Percentiles rank a stretch among this genome's conserved stretches.
These are phyloP conservation scores for Iguana delicatissima DNA, from an alignment of 2,797 vertebrate species.

Conservation along the genomic window DNA sequence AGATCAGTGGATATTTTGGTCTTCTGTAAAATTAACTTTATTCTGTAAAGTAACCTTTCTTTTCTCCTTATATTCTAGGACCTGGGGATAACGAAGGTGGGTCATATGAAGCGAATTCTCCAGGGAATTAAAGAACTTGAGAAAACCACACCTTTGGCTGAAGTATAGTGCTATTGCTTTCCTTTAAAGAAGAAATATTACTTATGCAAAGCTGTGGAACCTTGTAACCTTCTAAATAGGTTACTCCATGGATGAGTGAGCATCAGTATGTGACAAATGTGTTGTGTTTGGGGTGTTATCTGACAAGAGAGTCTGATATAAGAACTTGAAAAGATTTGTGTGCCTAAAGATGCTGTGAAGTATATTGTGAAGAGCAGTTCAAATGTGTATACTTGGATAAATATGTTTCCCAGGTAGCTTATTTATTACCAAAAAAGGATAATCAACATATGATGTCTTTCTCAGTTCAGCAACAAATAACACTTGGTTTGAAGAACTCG, in stretches of 20 bases:
- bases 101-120: conserved; percentile 99
- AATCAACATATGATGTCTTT: conserved; percentile 78
- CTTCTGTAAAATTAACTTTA: conserved; percentile 20
- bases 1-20: conserved; percentile 23
- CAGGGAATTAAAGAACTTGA: conserved; percentile 99
- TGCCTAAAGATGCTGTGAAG: conserved; percentile 76
- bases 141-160: conserved; percentile 86
- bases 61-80: conserved; percentile 80
- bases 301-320: conserved; percentile 65
- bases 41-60: conserved; percentile 35
- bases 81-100: conserved; percentile 99
- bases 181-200: conserved; percentile 64
- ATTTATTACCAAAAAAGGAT: conserved; percentile 69
- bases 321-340: conserved; percentile 81
- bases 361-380: conserved; percentile 81
- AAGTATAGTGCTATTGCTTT: conserved; percentile 82
- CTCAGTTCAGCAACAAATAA: conserved; percentile 59
- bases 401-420: conserved; percentile 59
- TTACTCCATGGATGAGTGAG: conserved; percentile 69
- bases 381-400: conserved; percentile 76
- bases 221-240: conserved; percentile 58
- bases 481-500: conserved; percentile 41
- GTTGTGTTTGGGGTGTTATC: conserved; percentile 58
- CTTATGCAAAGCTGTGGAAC: conserved; percentile 67
- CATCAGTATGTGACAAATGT: conserved; percentile 58